A percentile compares a stretch with the other conserved stretches of the same genome.
These are phyloP conservation scores for Trichopoda pennipes DNA, from an alignment of 2,888 invertebrate genomes.

Conservation along the genomic window DNA sequence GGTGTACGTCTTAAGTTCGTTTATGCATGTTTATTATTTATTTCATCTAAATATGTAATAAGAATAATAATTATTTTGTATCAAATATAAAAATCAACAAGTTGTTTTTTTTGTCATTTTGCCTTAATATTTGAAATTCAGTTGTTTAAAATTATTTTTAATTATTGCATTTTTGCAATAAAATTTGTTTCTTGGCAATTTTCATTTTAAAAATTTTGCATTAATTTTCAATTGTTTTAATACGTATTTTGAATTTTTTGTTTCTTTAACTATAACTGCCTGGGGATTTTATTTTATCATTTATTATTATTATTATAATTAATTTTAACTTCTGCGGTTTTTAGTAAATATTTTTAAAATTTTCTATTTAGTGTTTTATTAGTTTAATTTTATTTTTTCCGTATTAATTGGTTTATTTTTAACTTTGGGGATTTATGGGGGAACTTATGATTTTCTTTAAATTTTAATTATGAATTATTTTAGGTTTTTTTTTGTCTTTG, in stretches of 20 bases:
- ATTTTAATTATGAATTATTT: constrained; percentile 14
- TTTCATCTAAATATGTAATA: constrained; percentile 65
- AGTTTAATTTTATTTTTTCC: constrained; percentile 47
- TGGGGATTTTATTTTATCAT: constrained; percentile 35
- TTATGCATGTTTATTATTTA: constrained; percentile 14
- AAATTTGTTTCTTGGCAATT: constrained; percentile 46
- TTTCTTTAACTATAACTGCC: constrained; percentile 51
- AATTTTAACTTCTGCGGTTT: constrained; percentile 39
- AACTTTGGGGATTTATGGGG: constrained; percentile 55
- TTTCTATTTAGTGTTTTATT: constrained; percentile 53
- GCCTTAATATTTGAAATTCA: constrained; percentile 42
- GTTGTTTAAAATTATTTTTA: constrained; percentile 11
- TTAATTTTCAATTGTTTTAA: constrained; percentile 30
- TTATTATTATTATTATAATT: constrained; percentile 47
- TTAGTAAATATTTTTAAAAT: constrained; percentile 54
- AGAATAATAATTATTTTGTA: constrained; percentile 75
- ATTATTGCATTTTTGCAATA: constrained; percentile 38
- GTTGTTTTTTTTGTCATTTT: constrained; percentile 70
- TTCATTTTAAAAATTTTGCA: constrained; percentile 55
- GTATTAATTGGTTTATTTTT: constrained; percentile 63
- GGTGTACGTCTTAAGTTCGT: constrained; percentile 19
- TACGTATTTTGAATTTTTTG: constrained; percentile 51
- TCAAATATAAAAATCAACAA: constrained; percentile 82
- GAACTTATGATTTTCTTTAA: constrained; percentile 54
- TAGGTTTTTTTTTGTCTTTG: constrained; percentile 57